Conservation (phyloP, 1,140 invertebrate genomes). For the Heliconius nattereri region DNA sequence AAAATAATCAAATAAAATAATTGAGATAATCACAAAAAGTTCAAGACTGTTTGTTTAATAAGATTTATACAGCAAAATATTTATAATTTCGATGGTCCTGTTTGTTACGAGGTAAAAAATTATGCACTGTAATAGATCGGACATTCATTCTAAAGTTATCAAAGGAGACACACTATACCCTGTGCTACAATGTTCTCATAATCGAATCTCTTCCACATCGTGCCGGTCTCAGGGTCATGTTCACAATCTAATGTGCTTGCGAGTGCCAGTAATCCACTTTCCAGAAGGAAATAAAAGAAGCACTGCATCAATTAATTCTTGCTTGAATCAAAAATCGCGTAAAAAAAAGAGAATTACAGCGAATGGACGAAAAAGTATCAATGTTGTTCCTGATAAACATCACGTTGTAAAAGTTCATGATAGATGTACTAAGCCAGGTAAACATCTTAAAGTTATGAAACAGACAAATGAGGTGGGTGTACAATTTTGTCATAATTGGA, state of each 20-base stretch:
- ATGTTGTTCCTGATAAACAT: not conserved
- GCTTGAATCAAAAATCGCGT: not conserved
- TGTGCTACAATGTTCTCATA: not conserved
- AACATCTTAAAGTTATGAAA: not conserved
- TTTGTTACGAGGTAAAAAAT: not conserved
- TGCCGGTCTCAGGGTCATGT: not conserved
- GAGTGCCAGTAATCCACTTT: not conserved
- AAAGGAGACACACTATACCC: constrained; percentile 10
- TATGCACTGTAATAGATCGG: not conserved
- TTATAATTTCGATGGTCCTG: not conserved
- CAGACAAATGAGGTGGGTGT: not conserved
- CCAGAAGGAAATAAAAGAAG: not conserved
- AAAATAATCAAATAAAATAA: not conserved
- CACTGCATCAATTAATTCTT: not conserved
- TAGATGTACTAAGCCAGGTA: not conserved
- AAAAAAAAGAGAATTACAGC: not conserved
- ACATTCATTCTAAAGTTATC: not conserved
- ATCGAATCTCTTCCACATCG: not conserved
- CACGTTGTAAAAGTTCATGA: not conserved
- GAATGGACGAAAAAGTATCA: not conserved
- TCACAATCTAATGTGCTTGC: not conserved
- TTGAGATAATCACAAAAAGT: not conserved
- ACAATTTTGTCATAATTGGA: not conserved
- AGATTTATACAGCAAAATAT: not conserved
- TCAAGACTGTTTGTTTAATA: not conserved